phyloP scores from a whole-genome alignment of 2,113 vertebrate genomes.

The Neogobius melanostomus region DNA sequence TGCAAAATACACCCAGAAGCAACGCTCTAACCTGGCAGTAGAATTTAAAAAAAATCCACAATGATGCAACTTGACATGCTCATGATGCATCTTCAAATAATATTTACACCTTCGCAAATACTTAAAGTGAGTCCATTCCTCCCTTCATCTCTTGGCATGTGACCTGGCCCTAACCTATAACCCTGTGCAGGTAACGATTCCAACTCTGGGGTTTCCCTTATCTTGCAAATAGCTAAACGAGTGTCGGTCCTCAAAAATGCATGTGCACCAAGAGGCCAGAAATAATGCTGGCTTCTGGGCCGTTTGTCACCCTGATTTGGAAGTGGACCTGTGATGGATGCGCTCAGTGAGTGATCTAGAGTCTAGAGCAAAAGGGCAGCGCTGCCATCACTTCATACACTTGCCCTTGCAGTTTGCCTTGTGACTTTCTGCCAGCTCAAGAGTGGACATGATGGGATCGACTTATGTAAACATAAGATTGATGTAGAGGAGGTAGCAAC shows the following conservation, averaged over 20 bases:
- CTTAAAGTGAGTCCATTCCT: neutral
- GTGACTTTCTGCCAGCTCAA: constrained; percentile 45
- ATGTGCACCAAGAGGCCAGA: constrained; percentile 43
- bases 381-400: constrained; percentile 25
- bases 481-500: neutral
- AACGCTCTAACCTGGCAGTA: too few relatives aligned
- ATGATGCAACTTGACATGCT: neutral
- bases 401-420: constrained; percentile 51
- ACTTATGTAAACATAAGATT: neutral
- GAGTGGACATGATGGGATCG: neutral
- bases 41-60: too few relatives aligned
- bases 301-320: constrained; percentile 63
- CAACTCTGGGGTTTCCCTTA: constrained; percentile 37
- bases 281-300: constrained; percentile 54
- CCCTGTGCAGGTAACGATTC: constrained; percentile 30
- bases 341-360: constrained; percentile 29
- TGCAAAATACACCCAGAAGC: too few relatives aligned
- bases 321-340: constrained; percentile 58
- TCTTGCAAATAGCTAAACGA: constrained; percentile 48
- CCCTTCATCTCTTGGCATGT: neutral
- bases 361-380: constrained; percentile 18
- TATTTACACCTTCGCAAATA: neutral
- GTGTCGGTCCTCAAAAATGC: constrained; percentile 46
- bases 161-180: constrained; percentile 13
- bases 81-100: neutral